Conservation (phyloP, 2,113 vertebrate species). For the Antigone vipio region DNA sequence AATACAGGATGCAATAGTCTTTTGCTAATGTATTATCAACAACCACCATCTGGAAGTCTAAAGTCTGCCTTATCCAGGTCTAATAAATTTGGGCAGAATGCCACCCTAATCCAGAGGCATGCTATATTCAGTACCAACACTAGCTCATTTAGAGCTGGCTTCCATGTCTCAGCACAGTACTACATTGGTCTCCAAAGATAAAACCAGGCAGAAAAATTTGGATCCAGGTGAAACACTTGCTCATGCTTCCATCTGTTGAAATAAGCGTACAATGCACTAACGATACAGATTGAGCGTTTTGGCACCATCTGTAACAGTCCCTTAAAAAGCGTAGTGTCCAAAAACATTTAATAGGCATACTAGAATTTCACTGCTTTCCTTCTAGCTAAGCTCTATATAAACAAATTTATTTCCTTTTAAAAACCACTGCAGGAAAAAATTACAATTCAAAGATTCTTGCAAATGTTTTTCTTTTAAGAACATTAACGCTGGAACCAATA, state of each 20-base stretch:
- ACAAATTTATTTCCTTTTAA: not conserved
- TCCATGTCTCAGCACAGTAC: not conserved
- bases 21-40: not conserved
- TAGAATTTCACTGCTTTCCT: conserved; percentile 29
- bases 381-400: not conserved
- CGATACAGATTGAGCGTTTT: rapidly evolving
- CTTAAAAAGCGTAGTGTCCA: not conserved
- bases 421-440: not conserved
- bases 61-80: not conserved
- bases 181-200: not conserved
- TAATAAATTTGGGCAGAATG: not conserved
- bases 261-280: not conserved
- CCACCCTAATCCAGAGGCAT: not conserved
- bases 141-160: not conserved
- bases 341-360: not conserved
- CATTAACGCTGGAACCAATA: not conserved
- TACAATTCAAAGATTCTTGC: not conserved
- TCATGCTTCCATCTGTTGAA: not conserved
- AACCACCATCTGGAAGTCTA: not conserved
- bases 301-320: not conserved
- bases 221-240: not conserved
- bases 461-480: not conserved
- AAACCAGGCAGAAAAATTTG: not conserved
- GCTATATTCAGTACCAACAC: not conserved
- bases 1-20: not conserved